Base-by-base conservation (phyloP, 1,140 invertebrate species). In the Zaprionus lachaisei region DNA sequence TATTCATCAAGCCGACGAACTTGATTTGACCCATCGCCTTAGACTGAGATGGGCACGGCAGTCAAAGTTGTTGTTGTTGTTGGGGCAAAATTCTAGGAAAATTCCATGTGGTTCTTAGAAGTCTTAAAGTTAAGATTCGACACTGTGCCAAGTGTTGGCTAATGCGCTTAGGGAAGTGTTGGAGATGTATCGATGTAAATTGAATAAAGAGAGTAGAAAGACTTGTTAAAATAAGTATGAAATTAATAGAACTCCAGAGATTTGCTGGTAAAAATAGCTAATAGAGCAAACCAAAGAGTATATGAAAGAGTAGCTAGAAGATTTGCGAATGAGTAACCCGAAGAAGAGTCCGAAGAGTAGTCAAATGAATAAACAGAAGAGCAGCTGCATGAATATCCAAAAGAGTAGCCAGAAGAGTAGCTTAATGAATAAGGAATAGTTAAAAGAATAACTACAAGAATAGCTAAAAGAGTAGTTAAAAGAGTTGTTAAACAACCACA, bases 11-110 rank as follows among this genome's bases (percentile, higher is more conserved):
- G 28, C 64, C 31, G 44, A 57, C 54, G 38, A 71, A 69, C 72
- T 71, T 38, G 20, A 75, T 71, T 57, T 70, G 68, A 75, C 67
- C 72, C 60, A 58, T 38, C 60, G 47, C 34, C 62, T 20, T 31
- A 34, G 12, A 37, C 56, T 63, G 17, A 12, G 17, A 2, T 4
- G 47, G 44, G 26, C 44, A 60, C 9, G 31, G 20, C n/a, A 64
- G 31, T 63, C 31, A 28, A 11, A 49, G 34, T 22, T 34, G 9
- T 11, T 34, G 31, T 34, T 31, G 7, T 31, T 31, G 28, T 9
- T 9, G 7, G 1, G 28, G 2, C 5, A n/a, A 44, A 44, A 44
- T 6, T 44, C 41, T 44, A 17, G 41, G 37, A 9, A 44, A 44
- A 17, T 17, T 17, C n/a, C n/a, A 44, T 2, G 5, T 7, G 41